Conservation (phyloP, 2,888 invertebrate species). For the Digitonthophagus gazella region DNA sequence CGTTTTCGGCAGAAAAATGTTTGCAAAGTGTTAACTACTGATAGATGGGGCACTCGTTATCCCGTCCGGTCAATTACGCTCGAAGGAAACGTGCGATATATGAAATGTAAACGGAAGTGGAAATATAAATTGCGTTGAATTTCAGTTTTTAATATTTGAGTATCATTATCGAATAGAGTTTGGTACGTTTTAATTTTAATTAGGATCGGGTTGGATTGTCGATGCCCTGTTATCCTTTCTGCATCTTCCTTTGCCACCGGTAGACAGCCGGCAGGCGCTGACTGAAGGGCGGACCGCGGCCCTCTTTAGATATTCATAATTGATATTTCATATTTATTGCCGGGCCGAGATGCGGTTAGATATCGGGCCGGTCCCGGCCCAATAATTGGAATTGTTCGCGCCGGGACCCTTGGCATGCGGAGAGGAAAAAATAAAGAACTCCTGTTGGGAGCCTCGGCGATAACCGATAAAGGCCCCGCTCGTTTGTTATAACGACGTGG, state of each 20-base stretch:
- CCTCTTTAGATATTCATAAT: slow-evolving; percentile 49
- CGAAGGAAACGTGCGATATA: too few relatives aligned
- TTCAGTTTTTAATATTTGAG: too few relatives aligned
- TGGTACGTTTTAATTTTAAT: too few relatives aligned
- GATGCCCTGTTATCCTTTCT: too few relatives aligned
- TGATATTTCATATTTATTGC: slow-evolving; percentile 43
- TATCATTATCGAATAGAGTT: too few relatives aligned
- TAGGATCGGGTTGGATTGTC: too few relatives aligned
- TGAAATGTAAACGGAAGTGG: too few relatives aligned
- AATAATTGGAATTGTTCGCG: neutral
- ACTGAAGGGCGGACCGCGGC: slow-evolving; percentile 42
- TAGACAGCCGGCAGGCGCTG: slow-evolving; percentile 36
- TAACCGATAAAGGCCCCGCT: neutral
- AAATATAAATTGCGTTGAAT: too few relatives aligned
- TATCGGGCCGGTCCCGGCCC: neutral
- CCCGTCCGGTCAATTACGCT: neutral
- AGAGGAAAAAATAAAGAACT: neutral
- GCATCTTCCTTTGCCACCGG: too few relatives aligned
- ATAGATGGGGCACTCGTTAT: neutral
- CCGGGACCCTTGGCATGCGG: neutral
- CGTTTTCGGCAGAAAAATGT: slow-evolving; percentile 1
- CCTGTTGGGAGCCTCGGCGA: neutral
- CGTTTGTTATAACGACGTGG: neutral
- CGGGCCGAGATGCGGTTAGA: slow-evolving; percentile 7
- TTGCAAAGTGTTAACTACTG: slow-evolving; percentile 5